These are phyloP conservation scores for Aricia artaxerxes DNA, from an alignment of 2,888 invertebrate species.

Conservation along the genomic window DNA sequence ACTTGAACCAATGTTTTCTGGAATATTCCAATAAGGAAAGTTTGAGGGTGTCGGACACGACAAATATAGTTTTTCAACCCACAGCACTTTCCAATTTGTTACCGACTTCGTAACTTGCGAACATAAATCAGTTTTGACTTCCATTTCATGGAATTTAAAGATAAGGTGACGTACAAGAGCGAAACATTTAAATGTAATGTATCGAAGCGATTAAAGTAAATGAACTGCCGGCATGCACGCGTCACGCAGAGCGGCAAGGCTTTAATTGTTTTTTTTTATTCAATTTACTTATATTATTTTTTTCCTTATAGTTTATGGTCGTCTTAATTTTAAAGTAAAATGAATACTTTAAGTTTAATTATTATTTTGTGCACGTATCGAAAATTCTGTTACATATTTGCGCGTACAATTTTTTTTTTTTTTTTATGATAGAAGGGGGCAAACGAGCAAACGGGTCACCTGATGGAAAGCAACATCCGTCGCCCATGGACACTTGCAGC, in stretches of 20 bases:
- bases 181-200: background rate
- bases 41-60: constrained; percentile 59
- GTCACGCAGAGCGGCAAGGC: background rate
- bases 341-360: too few species aligned
- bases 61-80: constrained; percentile 76
- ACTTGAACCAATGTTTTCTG: constrained; percentile 66
- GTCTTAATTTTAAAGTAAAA: background rate
- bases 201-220: background rate
- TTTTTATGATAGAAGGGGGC: too few species aligned
- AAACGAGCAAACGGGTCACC: too few species aligned
- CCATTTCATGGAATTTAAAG: constrained; percentile 33
- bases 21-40: constrained; percentile 74
- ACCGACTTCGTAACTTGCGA: constrained; percentile 51
- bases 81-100: constrained; percentile 63
- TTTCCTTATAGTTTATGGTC: background rate
- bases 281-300: background rate
- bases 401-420: too few species aligned
- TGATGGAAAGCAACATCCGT: too few species aligned
- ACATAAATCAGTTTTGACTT: constrained; percentile 57
- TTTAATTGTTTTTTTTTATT: background rate
- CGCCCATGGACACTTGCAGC: too few species aligned
- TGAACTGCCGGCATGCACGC: background rate
- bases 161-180: background rate
- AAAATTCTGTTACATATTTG: too few species aligned
- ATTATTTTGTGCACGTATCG: too few species aligned